Evolutionary conservation across 2,888 invertebrate genomes (phyloP), one percentile per base, ranked within the genome.

Genomic region (Drosophila neonasuta): DNA sequence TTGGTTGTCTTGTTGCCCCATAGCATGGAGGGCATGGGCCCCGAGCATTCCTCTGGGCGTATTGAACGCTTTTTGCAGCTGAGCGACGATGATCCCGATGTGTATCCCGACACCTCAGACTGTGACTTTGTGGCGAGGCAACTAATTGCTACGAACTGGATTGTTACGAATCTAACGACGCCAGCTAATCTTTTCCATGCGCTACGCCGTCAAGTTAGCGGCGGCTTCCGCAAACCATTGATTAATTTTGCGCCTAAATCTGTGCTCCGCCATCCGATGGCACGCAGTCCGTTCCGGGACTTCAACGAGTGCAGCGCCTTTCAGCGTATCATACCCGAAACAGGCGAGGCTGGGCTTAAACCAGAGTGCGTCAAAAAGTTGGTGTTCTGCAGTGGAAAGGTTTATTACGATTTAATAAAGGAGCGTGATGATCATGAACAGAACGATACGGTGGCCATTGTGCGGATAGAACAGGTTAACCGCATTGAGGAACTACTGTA

Each of bases 21-120:
- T 89, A 99, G 99, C 71, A 96, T 98, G 93, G 99, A 99, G 92
- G 99, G 99, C 91, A 98, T 97, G 97, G 99, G 99, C 32, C 93
- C 94, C 0, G 94, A 94, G 78, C 94, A 94, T 81, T 94, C 94
- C 1, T 94, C 94, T 0, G 93, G 89, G 0, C 92, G 94, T 32
- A 80, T 93, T 3, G 94, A 97, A 89, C 92, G 97, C 51, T 96
- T 94, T 71, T 92, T 99, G 71, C 99, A 99, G 91, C 95, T 99
- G 95, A 96, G 96, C 87, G 94, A 97, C 58, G 99, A 99, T 90
- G 99, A 99, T 89, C 96, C 97, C 9, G 98, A 98, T 89, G 95
- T 96, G 89, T 96, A 97, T 93, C 98, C 98, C 45, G 95, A 96
- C 0, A 95, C 95, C 88, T 95, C 95, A 87, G 95, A 95, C 78